These are phyloP conservation scores for Hydrotaea diabolus DNA, from an alignment of 2,888 invertebrate genomes.

Conservation along the genomic window DNA sequence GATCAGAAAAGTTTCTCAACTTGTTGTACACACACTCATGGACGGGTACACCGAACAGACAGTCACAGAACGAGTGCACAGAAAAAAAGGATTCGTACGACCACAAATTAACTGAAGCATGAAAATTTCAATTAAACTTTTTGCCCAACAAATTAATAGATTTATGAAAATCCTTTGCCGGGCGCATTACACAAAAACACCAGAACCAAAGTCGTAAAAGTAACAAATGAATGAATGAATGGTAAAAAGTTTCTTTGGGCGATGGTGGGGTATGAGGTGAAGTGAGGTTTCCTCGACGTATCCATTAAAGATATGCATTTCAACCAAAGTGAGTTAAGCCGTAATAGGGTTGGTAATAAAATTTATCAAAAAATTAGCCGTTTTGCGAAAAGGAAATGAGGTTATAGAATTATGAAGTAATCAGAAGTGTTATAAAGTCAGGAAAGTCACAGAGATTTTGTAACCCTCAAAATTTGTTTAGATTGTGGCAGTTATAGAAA, in stretches of 20 bases:
- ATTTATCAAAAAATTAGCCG: no score
- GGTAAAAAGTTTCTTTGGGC: not conserved
- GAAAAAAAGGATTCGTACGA: conserved; percentile 30
- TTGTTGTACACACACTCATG: not conserved
- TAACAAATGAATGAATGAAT: not conserved
- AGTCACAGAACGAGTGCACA: not conserved
- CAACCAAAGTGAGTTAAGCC: no score
- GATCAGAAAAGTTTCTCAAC: not conserved
- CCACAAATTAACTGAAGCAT: conserved; percentile 67
- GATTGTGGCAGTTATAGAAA: no score
- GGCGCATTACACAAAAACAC: conserved; percentile 7
- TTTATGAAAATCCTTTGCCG: conserved; percentile 61
- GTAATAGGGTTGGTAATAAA: no score
- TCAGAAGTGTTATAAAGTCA: no score
- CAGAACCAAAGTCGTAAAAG: conserved; percentile 11
- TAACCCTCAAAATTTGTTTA: no score
- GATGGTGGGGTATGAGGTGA: no score
- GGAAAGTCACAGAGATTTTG: no score
- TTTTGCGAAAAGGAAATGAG: no score
- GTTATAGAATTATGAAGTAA: no score
- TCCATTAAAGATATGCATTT: no score
- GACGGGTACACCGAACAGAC: not conserved
- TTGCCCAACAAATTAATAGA: conserved; percentile 65
- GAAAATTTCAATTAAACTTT: conserved; percentile 70
- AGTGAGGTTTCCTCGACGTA: not conserved